Conservation (phyloP, 2,113 vertebrate genomes). For the Corvus moneduloides region DNA sequence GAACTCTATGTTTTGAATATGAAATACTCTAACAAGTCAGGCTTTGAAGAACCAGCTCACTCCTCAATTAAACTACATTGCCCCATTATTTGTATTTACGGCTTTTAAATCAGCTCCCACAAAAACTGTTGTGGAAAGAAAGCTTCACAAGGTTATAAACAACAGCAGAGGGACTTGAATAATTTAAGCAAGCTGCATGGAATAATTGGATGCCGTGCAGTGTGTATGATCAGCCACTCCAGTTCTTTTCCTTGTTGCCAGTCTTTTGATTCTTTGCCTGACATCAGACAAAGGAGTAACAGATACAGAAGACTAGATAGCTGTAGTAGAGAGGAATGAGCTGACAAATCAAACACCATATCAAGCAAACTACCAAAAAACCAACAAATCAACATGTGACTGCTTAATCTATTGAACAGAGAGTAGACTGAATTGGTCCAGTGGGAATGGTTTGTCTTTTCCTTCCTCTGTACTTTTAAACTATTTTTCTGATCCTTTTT, state of each 20-base stretch:
- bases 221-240: not conserved
- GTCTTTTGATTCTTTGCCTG: constrained; percentile 9
- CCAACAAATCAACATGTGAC: not conserved
- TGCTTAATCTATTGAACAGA: not conserved
- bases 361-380: not conserved
- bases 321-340: not conserved
- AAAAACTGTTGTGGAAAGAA: not conserved
- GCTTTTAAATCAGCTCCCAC: not conserved
- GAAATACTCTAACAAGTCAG: not conserved
- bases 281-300: not conserved
- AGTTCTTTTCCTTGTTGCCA: not conserved
- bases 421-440: not conserved
- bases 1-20: not conserved
- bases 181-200: not conserved
- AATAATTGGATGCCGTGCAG: constrained; percentile 3
- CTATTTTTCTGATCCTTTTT: not conserved
- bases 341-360: not conserved
- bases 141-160: not conserved
- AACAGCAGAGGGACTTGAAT: not conserved
- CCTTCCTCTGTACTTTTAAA: not conserved
- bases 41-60: not conserved
- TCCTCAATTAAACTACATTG: not conserved
- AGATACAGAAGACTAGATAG: not conserved
- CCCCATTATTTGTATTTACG: not conserved
- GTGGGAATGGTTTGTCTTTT: not conserved